phyloP scores from a whole-genome alignment of 1,140 invertebrate genomes.

The Subanguina moxae region DNA sequence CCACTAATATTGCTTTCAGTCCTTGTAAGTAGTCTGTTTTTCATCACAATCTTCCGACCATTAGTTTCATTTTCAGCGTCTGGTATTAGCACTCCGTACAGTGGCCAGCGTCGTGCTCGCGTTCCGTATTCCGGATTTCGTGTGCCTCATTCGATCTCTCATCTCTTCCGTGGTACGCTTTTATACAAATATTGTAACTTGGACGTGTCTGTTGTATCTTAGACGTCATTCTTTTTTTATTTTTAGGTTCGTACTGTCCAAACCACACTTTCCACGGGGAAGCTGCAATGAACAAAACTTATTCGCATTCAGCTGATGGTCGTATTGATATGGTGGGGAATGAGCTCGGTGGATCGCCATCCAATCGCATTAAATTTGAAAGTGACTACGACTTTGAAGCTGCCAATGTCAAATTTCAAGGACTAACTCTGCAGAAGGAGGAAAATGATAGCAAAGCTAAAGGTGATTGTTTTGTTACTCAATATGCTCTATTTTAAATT shows the following conservation, averaged over 20 bases:
- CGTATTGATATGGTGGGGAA: too few relatives aligned
- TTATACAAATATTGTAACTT: too few relatives aligned
- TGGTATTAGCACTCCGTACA: background rate
- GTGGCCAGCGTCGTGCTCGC: background rate
- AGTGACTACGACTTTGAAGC: conserved; percentile 95
- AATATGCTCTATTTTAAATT: background rate
- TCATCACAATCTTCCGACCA: too few relatives aligned
- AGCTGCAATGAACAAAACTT: conserved; percentile 30
- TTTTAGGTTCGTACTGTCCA: too few relatives aligned
- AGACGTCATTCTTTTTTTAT: too few relatives aligned
- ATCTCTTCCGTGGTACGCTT: too few relatives aligned
- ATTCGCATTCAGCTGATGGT: conserved; percentile 17
- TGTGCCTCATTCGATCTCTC: background rate
- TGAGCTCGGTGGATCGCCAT: too few relatives aligned
- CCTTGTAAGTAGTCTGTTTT: background rate
- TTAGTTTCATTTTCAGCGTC: too few relatives aligned
- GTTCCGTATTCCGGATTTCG: background rate
- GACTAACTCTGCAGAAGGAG: conserved; percentile 19
- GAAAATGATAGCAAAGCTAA: background rate
- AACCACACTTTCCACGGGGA: conserved; percentile 20
- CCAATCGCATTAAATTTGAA: conserved; percentile 77
- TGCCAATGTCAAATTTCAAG: conserved; percentile 87
- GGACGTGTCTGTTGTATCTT: too few relatives aligned
- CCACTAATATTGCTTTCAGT: background rate
- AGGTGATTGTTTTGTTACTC: conserved; percentile 13